Conservation (phyloP, 2,888 invertebrate species). For the Aleiodes leptofemur region DNA sequence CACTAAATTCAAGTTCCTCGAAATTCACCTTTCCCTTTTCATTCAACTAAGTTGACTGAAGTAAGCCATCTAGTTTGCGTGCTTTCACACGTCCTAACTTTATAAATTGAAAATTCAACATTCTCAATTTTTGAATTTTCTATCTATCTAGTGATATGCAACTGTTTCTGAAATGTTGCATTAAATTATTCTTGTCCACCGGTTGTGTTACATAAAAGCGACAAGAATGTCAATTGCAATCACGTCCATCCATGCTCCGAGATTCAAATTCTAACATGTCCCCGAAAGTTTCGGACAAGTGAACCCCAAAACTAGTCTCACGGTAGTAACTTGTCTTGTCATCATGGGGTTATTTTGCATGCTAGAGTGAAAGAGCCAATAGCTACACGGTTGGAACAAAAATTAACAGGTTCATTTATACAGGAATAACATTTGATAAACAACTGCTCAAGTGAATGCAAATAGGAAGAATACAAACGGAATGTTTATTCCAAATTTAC, state of each 20-base stretch:
- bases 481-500: too few species aligned
- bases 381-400: too few species aligned
- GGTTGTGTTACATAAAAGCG: neutral
- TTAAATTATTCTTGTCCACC: too few species aligned
- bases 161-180: too few species aligned
- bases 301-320: slow-evolving; percentile 4
- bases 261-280: neutral
- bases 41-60: neutral
- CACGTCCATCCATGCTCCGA: neutral
- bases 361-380: neutral
- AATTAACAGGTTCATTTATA: too few species aligned
- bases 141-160: too few species aligned
- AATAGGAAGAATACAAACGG: too few species aligned
- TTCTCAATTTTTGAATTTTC: too few species aligned
- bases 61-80: neutral
- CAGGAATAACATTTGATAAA: too few species aligned
- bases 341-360: slow-evolving; percentile 11
- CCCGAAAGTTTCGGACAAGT: slow-evolving; percentile 14
- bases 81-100: neutral
- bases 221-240: slow-evolving; percentile 23
- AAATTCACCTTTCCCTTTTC: slow-evolving; percentile 8
- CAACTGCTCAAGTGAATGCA: too few species aligned
- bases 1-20: neutral
- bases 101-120: slow-evolving; percentile 2
- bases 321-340: slow-evolving; percentile 11